Conservation (phyloP, 2,113 vertebrate species). For the Elephas maximus region DNA sequence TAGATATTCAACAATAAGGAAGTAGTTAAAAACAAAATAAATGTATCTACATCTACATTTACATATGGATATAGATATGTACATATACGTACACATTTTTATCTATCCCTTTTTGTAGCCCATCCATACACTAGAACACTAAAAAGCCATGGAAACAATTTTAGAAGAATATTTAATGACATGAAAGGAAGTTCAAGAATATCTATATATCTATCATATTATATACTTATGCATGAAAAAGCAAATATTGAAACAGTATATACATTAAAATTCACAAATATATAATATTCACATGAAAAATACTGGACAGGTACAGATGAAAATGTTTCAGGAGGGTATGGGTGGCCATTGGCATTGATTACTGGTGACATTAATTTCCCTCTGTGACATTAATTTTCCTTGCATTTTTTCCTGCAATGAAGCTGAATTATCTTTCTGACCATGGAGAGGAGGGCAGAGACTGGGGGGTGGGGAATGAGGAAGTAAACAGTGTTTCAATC, state of each 20-base stretch:
- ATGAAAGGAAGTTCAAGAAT: constrained; percentile 60
- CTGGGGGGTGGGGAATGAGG: not conserved
- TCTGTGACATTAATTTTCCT: not conserved
- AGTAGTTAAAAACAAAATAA: not conserved
- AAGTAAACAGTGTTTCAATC: constrained; percentile 17
- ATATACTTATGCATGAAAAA: constrained; percentile 53
- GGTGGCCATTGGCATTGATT: not conserved
- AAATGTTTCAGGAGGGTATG: not conserved
- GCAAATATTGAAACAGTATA: constrained; percentile 70
- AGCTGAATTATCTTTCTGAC: constrained; percentile 36
- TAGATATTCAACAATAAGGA: not conserved
- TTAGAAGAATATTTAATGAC: constrained; percentile 77
- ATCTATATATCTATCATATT: not conserved
- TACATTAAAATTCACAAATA: constrained; percentile 66
- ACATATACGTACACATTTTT: not conserved
- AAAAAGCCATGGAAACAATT: constrained; percentile 39
- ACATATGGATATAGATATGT: not conserved
- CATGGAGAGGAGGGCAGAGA: not conserved
- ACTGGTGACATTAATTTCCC: not conserved
- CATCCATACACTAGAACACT: constrained; percentile 32
- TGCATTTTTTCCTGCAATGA: not conserved
- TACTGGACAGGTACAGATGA: not conserved
- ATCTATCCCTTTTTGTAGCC: not conserved
- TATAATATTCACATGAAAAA: constrained; percentile 64
- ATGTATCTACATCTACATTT: not conserved